These are phyloP conservation scores for Hetaerina titia DNA, from an alignment of 2,888 invertebrate species.

Conservation along the genomic window DNA sequence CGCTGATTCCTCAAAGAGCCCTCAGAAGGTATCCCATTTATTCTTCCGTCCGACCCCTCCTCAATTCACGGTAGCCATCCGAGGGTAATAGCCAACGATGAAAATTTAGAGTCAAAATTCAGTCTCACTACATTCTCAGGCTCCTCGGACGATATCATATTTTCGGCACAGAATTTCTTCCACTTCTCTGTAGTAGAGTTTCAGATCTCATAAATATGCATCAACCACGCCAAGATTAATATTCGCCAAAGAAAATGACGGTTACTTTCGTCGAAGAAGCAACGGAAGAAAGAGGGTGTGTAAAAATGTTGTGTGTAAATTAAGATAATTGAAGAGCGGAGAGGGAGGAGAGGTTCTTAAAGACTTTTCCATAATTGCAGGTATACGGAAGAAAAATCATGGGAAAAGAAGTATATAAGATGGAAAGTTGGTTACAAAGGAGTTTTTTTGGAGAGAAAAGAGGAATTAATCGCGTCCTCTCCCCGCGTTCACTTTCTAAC, in stretches of 20 bases:
- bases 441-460: neutral
- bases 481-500: neutral
- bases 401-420: neutral
- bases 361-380: neutral
- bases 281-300: neutral
- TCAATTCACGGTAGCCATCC: neutral
- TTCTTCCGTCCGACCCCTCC: neutral
- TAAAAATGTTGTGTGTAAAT: neutral
- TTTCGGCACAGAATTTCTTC: neutral
- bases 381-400: neutral
- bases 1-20: neutral
- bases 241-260: neutral
- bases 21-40: neutral
- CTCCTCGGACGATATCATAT: neutral
- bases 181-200: neutral
- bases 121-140: neutral
- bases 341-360: neutral
- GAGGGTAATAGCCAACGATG: neutral
- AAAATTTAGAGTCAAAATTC: neutral
- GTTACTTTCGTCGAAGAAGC: neutral
- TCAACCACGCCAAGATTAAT: neutral
- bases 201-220: neutral
- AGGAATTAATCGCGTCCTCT: slow-evolving; percentile 3
- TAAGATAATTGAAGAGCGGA: neutral
- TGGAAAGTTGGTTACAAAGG: neutral